Base-by-base conservation (phyloP, 2,888 invertebrate species). In the Diaprepes abbreviatus region DNA sequence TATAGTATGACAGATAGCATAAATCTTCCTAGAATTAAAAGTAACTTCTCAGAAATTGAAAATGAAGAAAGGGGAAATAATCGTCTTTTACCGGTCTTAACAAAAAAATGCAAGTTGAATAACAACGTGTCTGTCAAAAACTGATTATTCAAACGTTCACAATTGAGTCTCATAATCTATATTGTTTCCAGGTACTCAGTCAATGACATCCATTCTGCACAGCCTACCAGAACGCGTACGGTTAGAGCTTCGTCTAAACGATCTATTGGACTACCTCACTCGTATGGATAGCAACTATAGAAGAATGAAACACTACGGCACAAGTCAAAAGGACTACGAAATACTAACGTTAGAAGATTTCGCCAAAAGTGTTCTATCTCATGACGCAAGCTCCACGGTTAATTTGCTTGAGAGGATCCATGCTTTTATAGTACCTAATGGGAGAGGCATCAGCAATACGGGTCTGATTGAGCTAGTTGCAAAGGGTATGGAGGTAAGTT, bases 301-400 rank as follows among this genome's bases (percentile, higher is more conserved):
- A 24, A 85, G 87, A 77, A 90, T 92, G 89, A 80, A 86, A 70
- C 86, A 86, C 59, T 90, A 91, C 78, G 86, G 88, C 60, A 81
- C 84, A 4, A 70, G 75, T 7, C 68, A 75, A 4, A 74, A 79
- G 9, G 72, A 75, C 31, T 83, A 90, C 74, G 92, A 93, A 80
- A 81, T 85, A 72, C 85, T 85, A 68, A 94, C 94, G 4, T 79
- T 93, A 73, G 86, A 91, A 78, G 88, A 90, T 78, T 93, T 93
- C 79, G 92, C 93, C 0, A 86, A 85, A 73, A 88, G 88, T 84
- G 90, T 90, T 40, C 90, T 93, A 1, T 90, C 92, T 0, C 91
- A 91, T 75, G 88, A 89, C 76, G 84, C 89, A 0, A 85, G 88
- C 45, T 91, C 92, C 1, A 84, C 93, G 62, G 88, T 89, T 28